Evolutionary conservation across 92 coral and sea anemone species (phyloP).

Genomic region (Blastomussa wellsi): DNA sequence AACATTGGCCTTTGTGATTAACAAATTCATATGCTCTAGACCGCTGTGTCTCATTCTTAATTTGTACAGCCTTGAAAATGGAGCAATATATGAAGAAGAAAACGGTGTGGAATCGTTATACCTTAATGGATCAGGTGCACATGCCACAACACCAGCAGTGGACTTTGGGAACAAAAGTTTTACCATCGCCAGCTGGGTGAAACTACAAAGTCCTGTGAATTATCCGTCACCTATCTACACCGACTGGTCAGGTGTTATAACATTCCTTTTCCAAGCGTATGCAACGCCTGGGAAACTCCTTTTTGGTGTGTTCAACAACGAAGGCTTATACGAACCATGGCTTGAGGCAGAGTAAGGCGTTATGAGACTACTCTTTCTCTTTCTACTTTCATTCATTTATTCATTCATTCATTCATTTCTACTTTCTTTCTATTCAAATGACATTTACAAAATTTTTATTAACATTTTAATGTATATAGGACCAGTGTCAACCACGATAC

Average conservation of each 20-base stretch:
- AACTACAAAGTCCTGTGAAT: neutral
- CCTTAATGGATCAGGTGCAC: constrained; percentile 4
- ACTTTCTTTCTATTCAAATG: no score
- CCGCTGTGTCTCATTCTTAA: neutral
- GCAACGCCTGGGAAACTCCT: neutral
- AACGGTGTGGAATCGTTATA: constrained; percentile 9
- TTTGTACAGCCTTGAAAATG: constrained; percentile 6
- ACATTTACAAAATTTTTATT: no score
- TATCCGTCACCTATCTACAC: neutral
- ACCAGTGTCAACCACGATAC: no score
- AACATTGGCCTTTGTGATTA: no score
- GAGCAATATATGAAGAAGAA: constrained; percentile 15
- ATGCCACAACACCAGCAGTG: constrained; percentile 31
- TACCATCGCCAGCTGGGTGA: constrained; percentile 31
- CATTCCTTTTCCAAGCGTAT: neutral
- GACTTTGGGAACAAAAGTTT: constrained; percentile 11
- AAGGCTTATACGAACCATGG: neutral
- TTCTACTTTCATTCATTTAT: no score
- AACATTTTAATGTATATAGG: no score
- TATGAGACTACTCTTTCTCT: no score
- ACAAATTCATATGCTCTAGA: no score
- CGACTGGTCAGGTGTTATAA: neutral
- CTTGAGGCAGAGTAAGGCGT: neutral
- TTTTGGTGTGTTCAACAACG: neutral
- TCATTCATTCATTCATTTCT: no score